Base-by-base conservation (phyloP, 2,797 vertebrate genomes). In the Characodon lateralis region DNA sequence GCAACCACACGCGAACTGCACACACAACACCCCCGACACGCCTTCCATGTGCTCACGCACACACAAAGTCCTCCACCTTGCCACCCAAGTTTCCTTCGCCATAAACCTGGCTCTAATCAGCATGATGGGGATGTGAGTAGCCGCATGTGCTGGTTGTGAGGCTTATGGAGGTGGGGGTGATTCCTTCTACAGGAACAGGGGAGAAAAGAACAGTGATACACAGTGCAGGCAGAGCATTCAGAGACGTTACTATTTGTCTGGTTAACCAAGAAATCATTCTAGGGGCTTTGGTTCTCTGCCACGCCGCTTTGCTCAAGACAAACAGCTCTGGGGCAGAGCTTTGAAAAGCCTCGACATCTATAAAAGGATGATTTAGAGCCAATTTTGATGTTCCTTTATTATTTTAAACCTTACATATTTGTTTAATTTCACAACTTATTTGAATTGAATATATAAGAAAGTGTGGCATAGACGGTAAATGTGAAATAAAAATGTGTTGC, bases 41-140 rank as follows among this genome's bases (percentile, higher is more conserved):
- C 73, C 28, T 24, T 56, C 66, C 41, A 31, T 14, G 75, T 63
- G 59, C 73, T 20, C 75, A 48, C 83, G 82, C 83, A 78, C 50
- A 79, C 80, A 77, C 76, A 80, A 72, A 77, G 68, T 61, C 55
- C 39, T 66, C 76, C 68, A 53, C 48, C 74, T 83, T 43, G 26
- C 77, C 78, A 83, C 63, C 83, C 79, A 75, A 53, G 75, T 78
- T 71, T 79, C 88, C 83, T 71, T 83, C 77, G 83, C 90, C 89
- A 87, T 88, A 94, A 95, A 93, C 89, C 95, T 96, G 96, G 94
- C 89, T 96, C 94, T 95, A 92, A 96, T 96, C 96, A 96, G 81
- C 71, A 83, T 89, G 92, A 92, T 92, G 90, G 91, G 88, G 91
- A 93, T 92, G 91, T 89, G 41, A 93, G 93, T 92, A 89, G 92